phyloP scores from a whole-genome alignment of 2,888 invertebrate genomes.

The Cecidostiba fungosa region DNA sequence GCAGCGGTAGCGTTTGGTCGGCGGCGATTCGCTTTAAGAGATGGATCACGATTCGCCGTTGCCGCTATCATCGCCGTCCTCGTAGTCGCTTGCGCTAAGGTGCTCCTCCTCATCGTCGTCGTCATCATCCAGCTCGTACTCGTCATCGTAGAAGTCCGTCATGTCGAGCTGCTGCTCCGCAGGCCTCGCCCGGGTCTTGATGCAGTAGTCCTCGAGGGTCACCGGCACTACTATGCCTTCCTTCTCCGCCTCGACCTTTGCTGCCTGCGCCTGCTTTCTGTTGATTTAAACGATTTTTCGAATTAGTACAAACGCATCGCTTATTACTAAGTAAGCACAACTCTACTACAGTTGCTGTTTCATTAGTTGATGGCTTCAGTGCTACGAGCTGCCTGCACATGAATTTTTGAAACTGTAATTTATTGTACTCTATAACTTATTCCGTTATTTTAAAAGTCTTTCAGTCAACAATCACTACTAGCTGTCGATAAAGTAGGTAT shows the following conservation, averaged over 20 bases:
- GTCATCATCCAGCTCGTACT: slow-evolving; percentile 90
- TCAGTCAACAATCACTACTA: not conserved
- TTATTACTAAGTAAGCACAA: too few relatives aligned
- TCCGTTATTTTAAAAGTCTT: not conserved
- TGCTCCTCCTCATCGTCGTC: slow-evolving; percentile 86
- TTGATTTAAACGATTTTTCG: not conserved
- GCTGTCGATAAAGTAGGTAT: not conserved
- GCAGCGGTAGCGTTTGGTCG: slow-evolving; percentile 33
- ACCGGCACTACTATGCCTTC: slow-evolving; percentile 98
- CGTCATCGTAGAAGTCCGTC: slow-evolving; percentile 98
- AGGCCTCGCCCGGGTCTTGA: slow-evolving; percentile 94
- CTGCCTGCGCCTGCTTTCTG: slow-evolving; percentile 98
- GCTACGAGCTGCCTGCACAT: too few relatives aligned
- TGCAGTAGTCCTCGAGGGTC: slow-evolving; percentile 99
- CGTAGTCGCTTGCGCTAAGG: slow-evolving; percentile 86
- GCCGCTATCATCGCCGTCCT: slow-evolving; percentile 93
- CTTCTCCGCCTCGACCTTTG: slow-evolving; percentile 96
- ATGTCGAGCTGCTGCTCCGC: slow-evolving; percentile 92
- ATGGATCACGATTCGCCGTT: slow-evolving; percentile 94
- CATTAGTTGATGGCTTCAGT: not conserved
- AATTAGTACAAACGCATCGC: not conserved
- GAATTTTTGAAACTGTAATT: too few relatives aligned
- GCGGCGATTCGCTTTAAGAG: slow-evolving; percentile 67
- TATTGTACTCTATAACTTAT: too few relatives aligned
- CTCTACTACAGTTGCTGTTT: not conserved